Conservation (phyloP, 2,113 vertebrate genomes). For the Pipra filicauda region DNA sequence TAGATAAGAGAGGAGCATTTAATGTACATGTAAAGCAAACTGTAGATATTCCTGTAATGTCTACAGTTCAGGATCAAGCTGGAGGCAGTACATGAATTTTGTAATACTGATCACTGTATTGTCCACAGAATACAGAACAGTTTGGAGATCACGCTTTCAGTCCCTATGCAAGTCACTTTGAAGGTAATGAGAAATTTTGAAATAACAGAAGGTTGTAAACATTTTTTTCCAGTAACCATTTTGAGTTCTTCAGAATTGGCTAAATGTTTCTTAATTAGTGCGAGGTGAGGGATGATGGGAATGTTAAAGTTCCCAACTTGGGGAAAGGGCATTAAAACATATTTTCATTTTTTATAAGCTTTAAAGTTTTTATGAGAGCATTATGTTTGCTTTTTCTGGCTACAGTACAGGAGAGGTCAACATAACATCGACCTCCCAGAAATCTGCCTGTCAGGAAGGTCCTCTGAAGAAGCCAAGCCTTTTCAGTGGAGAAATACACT, state of each 20-base stretch:
- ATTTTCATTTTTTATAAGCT: background rate
- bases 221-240: background rate
- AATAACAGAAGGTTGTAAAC: background rate
- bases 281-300: rapidly evolving
- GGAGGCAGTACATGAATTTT: background rate
- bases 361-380: background rate
- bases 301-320: background rate
- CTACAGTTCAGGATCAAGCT: background rate
- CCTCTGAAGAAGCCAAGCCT: background rate
- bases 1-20: background rate
- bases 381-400: background rate
- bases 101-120: background rate
- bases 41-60: background rate
- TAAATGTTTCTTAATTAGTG: background rate
- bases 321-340: background rate
- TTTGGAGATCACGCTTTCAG: background rate
- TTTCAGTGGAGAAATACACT: background rate
- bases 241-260: background rate
- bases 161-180: background rate
- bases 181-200: background rate
- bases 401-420: background rate
- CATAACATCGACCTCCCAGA: background rate
- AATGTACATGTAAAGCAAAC: background rate
- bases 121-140: background rate
- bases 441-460: background rate